Conservation (phyloP, 2,113 vertebrate species). For the Larimichthys polyactis region DNA sequence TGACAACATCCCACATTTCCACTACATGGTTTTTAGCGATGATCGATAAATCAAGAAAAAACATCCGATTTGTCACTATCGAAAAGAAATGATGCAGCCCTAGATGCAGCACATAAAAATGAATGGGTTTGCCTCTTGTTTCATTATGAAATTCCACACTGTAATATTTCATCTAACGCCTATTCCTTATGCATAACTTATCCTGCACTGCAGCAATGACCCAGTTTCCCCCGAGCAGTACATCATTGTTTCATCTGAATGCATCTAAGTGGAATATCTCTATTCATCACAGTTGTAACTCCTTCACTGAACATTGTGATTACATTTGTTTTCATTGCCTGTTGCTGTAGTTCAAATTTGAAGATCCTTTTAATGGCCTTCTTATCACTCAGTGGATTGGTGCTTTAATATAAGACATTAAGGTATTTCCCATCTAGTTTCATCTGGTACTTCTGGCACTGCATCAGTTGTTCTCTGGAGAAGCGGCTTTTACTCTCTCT, state of each 20-base stretch:
- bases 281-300: background rate
- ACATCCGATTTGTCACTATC: no score
- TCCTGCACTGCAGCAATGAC: slow-evolving; percentile 2
- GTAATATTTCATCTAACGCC: background rate
- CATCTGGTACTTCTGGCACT: slow-evolving; percentile 24
- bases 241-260: slow-evolving; percentile 3
- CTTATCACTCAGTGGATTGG: slow-evolving; percentile 20
- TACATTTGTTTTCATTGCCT: background rate
- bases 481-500: slow-evolving; percentile 9
- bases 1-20: background rate
- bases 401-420: slow-evolving; percentile 23
- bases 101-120: background rate
- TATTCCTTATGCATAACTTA: background rate
- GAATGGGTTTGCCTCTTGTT: background rate
- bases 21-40: background rate
- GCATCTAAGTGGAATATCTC: background rate
- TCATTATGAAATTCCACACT: background rate
- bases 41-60: background rate
- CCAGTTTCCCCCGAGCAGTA: background rate
- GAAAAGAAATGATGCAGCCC: background rate
- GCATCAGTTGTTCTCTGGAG: background rate
- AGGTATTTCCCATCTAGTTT: slow-evolving; percentile 10
- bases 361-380: slow-evolving; percentile 1
- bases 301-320: background rate
- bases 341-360: background rate